Evolutionary conservation across 2,888 invertebrate species (phyloP).

Genomic region (Drosophila anomelani): DNA sequence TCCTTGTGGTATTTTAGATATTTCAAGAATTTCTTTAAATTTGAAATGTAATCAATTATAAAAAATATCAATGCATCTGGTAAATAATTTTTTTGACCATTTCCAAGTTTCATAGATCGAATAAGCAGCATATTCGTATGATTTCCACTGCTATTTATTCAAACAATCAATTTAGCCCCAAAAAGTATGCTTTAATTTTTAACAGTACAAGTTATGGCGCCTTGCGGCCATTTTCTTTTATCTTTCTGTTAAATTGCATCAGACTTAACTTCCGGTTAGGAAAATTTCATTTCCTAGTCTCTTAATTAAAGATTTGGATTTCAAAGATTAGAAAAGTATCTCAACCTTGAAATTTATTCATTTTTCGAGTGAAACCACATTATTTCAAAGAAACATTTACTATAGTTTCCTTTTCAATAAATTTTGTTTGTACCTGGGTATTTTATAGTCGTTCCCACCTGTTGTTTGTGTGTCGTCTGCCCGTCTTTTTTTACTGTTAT

Average conservation of each 20-base stretch:
- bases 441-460: slow-evolving; percentile 18
- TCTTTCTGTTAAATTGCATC: not conserved
- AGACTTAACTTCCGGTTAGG: not conserved
- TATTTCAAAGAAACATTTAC: not conserved
- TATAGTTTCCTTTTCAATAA: too few species aligned
- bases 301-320: not conserved
- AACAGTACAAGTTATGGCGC: not conserved
- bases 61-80: not conserved
- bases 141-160: not conserved
- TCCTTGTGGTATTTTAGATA: not conserved
- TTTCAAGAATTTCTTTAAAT: not conserved
- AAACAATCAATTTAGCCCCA: too few species aligned
- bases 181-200: not conserved
- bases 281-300: not conserved
- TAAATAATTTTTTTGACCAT: not conserved
- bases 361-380: too few species aligned
- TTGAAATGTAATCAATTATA: not conserved
- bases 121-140: not conserved
- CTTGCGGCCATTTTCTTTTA: not conserved
- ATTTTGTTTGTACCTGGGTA: slow-evolving; percentile 12
- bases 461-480: slow-evolving; percentile 10
- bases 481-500: slow-evolving; percentile 50
- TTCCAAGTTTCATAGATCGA: not conserved
- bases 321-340: not conserved
- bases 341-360: not conserved